Percentiles rank a stretch among this genome's conserved stretches.
Conservation (phyloP, 2,113 vertebrate genomes). For the Larimichthys polyactis region DNA sequence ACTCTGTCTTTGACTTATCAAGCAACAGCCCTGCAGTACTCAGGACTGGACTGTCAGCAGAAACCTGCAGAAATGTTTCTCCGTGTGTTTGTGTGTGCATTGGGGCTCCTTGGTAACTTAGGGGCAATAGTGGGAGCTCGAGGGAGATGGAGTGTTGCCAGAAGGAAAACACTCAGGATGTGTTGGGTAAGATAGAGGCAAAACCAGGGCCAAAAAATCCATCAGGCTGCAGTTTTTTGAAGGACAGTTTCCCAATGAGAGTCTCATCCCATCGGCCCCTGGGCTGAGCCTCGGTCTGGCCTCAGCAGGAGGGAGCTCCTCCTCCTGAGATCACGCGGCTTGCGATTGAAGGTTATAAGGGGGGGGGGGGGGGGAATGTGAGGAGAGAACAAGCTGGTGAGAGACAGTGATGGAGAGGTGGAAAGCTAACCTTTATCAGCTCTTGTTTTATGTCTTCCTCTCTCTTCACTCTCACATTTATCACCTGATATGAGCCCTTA, state of each 20-base stretch:
- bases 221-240: constrained; percentile 75
- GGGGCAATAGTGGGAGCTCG: constrained; percentile 40
- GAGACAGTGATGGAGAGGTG: constrained; percentile 70
- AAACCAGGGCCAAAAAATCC: constrained; percentile 45
- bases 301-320: constrained; percentile 51
- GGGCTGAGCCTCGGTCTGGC: constrained; percentile 55
- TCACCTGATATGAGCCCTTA: constrained; percentile 40
- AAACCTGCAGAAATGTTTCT: constrained; percentile 40
- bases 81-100: not conserved
- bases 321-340: constrained; percentile 42
- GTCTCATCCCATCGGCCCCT: constrained; percentile 69
- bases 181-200: constrained; percentile 54
- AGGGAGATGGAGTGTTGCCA: constrained; percentile 42
- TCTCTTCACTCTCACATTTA: constrained; percentile 22
- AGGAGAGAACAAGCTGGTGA: constrained; percentile 46
- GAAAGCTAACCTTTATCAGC: constrained; percentile 71
- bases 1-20: constrained; percentile 59
- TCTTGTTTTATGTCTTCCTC: constrained; percentile 55
- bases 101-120: constrained; percentile 22
- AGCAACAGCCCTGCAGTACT: constrained; percentile 36
- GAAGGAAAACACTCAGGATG: constrained; percentile 31
- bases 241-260: constrained; percentile 78
- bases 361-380: constrained; percentile 4
- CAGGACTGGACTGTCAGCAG: constrained; percentile 63
- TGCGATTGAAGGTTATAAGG: constrained; percentile 69